These are phyloP conservation scores for Otolemur crassicaudatus DNA, from an alignment of 2,797 vertebrate species.

Conservation along the genomic window DNA sequence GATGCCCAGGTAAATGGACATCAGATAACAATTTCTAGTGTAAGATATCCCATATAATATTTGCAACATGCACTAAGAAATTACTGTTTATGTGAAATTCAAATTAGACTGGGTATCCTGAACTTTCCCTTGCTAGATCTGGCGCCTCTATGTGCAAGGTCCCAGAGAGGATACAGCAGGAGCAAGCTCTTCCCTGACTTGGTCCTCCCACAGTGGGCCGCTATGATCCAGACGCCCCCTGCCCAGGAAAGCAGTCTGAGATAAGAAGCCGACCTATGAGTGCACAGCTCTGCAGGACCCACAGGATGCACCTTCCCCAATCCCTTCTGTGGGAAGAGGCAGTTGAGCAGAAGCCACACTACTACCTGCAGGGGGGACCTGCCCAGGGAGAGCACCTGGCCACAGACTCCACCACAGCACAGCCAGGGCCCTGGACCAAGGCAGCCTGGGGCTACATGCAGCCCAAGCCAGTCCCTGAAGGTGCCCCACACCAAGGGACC, in stretches of 20 bases:
- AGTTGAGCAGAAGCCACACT: accelerated
- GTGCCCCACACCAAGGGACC: not conserved
- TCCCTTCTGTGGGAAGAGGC: not conserved
- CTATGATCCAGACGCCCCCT: not conserved
- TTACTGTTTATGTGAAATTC: not conserved
- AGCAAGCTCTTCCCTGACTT: not conserved
- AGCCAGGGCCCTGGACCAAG: not conserved
- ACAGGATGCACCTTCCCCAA: accelerated
- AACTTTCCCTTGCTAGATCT: accelerated
- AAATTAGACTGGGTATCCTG: not conserved
- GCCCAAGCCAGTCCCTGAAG: not conserved
- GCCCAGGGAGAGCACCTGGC: not conserved
- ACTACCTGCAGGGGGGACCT: not conserved
- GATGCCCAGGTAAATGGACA: accelerated
- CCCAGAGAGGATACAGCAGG: not conserved
- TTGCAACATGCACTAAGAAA: not conserved
- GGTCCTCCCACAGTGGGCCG: not conserved
- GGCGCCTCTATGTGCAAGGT: not conserved
- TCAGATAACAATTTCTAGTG: accelerated
- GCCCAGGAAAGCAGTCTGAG: not conserved
- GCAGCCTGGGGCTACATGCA: too few relatives aligned
- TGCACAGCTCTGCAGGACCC: not conserved
- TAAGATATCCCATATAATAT: accelerated
- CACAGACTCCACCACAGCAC: not conserved
- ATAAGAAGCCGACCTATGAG: not conserved